Conservation (phyloP, 1,140 invertebrate genomes). For the Drosophila oshimai region DNA sequence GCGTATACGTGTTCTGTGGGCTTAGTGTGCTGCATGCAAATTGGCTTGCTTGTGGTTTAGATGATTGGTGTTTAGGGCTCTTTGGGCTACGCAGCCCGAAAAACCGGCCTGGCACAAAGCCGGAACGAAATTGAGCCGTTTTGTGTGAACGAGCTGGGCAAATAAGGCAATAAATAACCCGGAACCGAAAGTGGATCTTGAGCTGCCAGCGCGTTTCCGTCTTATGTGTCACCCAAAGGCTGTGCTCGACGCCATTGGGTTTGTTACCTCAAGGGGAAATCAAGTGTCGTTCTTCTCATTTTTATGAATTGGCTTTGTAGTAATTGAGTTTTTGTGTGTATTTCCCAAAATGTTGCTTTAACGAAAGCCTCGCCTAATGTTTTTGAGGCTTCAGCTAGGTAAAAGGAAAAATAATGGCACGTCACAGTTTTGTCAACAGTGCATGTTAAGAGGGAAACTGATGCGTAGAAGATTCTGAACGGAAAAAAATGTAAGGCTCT, state of each 20-base stretch:
- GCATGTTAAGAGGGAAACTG: neutral
- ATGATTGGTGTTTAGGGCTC: slow-evolving; percentile 46
- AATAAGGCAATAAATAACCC: slow-evolving; percentile 57
- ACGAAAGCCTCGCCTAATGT: neutral
- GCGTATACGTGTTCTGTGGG: slow-evolving; percentile 29
- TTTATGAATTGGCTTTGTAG: slow-evolving; percentile 13
- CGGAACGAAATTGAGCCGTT: slow-evolving; percentile 59
- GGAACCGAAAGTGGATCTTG: slow-evolving; percentile 38
- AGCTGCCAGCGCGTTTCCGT: slow-evolving; percentile 1
- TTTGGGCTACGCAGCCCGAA: neutral
- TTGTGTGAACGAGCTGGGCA: slow-evolving; percentile 28
- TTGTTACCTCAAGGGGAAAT: slow-evolving; percentile 23
- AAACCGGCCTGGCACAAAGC: slow-evolving; percentile 9
- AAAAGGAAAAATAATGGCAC: neutral
- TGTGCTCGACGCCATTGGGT: slow-evolving; percentile 4
- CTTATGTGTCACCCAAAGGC: slow-evolving; percentile 17
- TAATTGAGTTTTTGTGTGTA: neutral
- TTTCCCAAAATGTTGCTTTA: neutral
- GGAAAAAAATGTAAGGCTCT: neutral
- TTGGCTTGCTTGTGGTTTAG: slow-evolving; percentile 62
- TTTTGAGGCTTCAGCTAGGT: slow-evolving; percentile 2
- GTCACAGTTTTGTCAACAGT: neutral
- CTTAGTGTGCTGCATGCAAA: slow-evolving; percentile 64
- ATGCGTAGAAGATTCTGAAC: neutral
- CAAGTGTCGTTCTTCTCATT: slow-evolving; percentile 15